Percentiles rank a stretch among this genome's conserved stretches.
Evolutionary conservation across 2,888 invertebrate species (phyloP).

Genomic region (Marasmarcha lunaedactyla): DNA sequence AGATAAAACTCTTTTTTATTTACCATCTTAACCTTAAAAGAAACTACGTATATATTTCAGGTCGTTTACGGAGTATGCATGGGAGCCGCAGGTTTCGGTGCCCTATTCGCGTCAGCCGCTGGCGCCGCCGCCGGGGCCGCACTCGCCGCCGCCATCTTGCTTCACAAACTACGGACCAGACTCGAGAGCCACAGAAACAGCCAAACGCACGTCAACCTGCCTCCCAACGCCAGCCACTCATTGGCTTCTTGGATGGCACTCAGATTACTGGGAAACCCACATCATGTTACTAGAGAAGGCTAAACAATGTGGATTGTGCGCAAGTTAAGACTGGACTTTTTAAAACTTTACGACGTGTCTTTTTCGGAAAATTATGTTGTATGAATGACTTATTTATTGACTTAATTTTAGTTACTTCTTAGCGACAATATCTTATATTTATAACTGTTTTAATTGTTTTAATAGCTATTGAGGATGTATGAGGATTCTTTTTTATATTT

Average conservation of each 20-base stretch:
- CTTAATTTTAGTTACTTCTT: too few relatives aligned
- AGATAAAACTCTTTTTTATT: too few relatives aligned
- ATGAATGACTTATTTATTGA: too few relatives aligned
- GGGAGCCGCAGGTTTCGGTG: constrained; percentile 90
- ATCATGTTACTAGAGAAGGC: constrained; percentile 40
- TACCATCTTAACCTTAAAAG: too few relatives aligned
- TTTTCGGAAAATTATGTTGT: too few relatives aligned
- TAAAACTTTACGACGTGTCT: too few relatives aligned
- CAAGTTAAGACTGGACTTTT: constrained; percentile 3
- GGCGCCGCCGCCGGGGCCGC: constrained; percentile 90
- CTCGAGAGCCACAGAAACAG: neutral
- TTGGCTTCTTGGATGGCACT: constrained; percentile 82
- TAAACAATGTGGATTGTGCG: constrained; percentile 18
- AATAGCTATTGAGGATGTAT: too few relatives aligned
- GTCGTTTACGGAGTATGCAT: constrained; percentile 93
- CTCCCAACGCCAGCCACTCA: constrained; percentile 66
- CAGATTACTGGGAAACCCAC: constrained; percentile 69
- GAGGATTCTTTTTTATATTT: too few relatives aligned
- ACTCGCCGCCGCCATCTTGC: constrained; percentile 83
- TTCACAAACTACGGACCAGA: constrained; percentile 83
- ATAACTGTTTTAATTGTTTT: too few relatives aligned
- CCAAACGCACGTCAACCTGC: neutral
- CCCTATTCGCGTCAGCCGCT: constrained; percentile 88
- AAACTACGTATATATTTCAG: too few relatives aligned
- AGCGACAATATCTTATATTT: too few relatives aligned